phyloP scores from a whole-genome alignment of 1,140 invertebrate genomes.

The Microplitis demolitor region DNA sequence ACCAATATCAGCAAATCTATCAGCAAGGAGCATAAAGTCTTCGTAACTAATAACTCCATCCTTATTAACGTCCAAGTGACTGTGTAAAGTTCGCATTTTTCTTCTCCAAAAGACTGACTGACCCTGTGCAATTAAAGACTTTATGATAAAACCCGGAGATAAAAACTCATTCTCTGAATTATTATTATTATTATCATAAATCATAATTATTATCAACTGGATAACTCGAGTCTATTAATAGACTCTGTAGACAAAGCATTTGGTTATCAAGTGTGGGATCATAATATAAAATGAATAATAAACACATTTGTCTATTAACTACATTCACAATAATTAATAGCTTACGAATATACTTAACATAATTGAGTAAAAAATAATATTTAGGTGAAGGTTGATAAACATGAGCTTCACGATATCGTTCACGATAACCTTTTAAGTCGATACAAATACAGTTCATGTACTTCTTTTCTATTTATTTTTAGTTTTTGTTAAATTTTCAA shows the following conservation, averaged over 20 bases:
- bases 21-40: conserved; percentile 75
- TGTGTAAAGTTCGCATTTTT: conserved; percentile 85
- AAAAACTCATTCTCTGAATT: too few species aligned
- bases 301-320: too few species aligned
- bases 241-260: too few species aligned
- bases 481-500: neutral
- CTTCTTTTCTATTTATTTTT: neutral
- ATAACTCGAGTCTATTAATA: too few species aligned
- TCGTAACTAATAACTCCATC: conserved; percentile 83
- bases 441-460: neutral
- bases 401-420: conserved; percentile 24
- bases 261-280: too few species aligned
- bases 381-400: conserved; percentile 37
- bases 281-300: too few species aligned
- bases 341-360: neutral
- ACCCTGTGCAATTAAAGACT: conserved; percentile 61
- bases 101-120: conserved; percentile 84
- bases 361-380: conserved; percentile 18
- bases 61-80: conserved; percentile 81
- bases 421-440: conserved; percentile 36
- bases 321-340: too few species aligned
- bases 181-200: too few species aligned
- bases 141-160: too few species aligned
- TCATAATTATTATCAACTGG: too few species aligned
- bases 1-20: conserved; percentile 75